A percentile compares a stretch with the other conserved stretches of the same genome.
Evolutionary conservation across 2,888 invertebrate genomes (phyloP).

Genomic region (Papilio gigon): DNA sequence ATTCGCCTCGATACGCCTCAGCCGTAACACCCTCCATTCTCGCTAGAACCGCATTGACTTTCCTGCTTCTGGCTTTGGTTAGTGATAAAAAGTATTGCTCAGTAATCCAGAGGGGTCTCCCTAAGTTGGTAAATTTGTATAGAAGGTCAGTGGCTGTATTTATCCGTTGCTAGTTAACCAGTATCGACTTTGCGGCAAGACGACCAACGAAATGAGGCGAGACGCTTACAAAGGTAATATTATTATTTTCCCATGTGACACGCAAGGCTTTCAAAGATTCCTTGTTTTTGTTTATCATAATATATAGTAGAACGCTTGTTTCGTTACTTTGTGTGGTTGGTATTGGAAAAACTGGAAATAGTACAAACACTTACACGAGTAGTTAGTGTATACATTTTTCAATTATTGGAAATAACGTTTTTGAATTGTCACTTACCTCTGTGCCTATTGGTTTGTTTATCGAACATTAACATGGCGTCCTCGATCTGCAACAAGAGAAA

Average conservation of each 20-base stretch:
- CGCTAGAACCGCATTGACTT: slow-evolving; percentile 62
- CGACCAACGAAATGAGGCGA: slow-evolving; percentile 70
- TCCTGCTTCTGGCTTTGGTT: slow-evolving; percentile 49
- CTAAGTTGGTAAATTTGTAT: slow-evolving; percentile 58
- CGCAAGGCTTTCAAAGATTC: slow-evolving; percentile 61
- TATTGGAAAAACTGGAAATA: neutral
- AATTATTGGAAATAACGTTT: neutral
- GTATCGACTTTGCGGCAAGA: slow-evolving; percentile 69
- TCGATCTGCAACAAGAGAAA: slow-evolving; percentile 93
- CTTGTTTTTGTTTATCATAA: slow-evolving; percentile 53
- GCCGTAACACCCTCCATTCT: slow-evolving; percentile 58
- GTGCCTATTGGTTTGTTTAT: slow-evolving; percentile 99
- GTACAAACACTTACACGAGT: neutral
- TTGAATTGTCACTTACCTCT: slow-evolving; percentile 89
- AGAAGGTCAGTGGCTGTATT: slow-evolving; percentile 67
- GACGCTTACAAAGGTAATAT: slow-evolving; percentile 68
- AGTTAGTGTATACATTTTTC: neutral
- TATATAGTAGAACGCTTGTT: neutral
- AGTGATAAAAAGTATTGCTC: slow-evolving; percentile 53
- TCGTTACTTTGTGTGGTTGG: neutral
- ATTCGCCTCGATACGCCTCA: slow-evolving; percentile 66
- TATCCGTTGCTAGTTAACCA: slow-evolving; percentile 71
- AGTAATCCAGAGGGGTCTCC: slow-evolving; percentile 60
- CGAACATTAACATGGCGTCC: slow-evolving; percentile 99
- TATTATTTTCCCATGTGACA: slow-evolving; percentile 64